Evolutionary conservation across 2,888 invertebrate species (phyloP).

Genomic region (Andricus quercusramuli): DNA sequence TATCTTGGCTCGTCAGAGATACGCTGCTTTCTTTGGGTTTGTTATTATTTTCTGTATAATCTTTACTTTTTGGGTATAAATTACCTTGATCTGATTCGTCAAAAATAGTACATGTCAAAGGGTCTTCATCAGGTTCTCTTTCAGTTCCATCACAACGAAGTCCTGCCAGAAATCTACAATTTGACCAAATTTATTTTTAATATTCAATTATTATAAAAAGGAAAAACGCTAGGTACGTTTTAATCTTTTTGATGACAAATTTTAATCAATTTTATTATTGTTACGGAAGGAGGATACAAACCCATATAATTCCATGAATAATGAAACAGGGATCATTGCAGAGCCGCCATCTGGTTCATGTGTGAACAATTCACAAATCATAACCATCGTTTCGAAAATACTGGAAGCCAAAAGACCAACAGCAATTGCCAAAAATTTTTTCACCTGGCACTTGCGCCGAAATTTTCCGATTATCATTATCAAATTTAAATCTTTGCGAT

Average conservation of each 20-base stretch:
- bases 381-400: conserved; percentile 88
- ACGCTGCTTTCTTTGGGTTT: conserved; percentile 44
- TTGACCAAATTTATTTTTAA: not conserved
- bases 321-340: conserved; percentile 84
- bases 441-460: conserved; percentile 84
- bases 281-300: conserved; percentile 51
- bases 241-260: not conserved
- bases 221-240: not conserved
- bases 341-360: conserved; percentile 92
- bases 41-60: conserved; percentile 42
- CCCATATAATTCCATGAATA: conserved; percentile 82
- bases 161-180: conserved; percentile 70
- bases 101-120: conserved; percentile 45
- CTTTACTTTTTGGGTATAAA: not conserved
- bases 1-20: conserved; percentile 63
- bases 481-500: conserved; percentile 83
- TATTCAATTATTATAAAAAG: conserved; percentile 18
- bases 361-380: conserved; percentile 89
- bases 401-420: conserved; percentile 86
- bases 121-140: conserved; percentile 59
- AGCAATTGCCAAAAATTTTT: conserved; percentile 88
- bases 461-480: conserved; percentile 87
- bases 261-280: not conserved
- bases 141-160: conserved; percentile 70
- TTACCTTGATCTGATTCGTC: conserved; percentile 46